These are phyloP conservation scores for Vidua macroura DNA, from an alignment of 2,113 vertebrate genomes.

Conservation along the genomic window DNA sequence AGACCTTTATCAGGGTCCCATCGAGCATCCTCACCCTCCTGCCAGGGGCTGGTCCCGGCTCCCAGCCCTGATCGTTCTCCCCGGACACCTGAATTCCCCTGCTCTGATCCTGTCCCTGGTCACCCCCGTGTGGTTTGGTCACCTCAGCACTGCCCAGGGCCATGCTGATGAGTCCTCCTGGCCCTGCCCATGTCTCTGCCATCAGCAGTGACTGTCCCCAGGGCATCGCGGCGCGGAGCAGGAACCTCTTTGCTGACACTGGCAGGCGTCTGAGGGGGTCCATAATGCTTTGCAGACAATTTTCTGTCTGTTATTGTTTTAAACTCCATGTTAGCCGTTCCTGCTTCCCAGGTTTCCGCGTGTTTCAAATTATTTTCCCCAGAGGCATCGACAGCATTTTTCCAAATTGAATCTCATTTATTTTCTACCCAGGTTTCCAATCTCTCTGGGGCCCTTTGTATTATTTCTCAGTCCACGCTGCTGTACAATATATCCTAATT, in stretches of 20 bases:
- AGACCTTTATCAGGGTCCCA: not conserved
- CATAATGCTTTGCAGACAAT: constrained; percentile 51
- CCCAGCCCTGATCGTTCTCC: not conserved
- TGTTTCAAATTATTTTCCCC: constrained; percentile 70
- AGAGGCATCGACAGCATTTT: constrained; percentile 63
- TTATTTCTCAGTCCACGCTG: constrained; percentile 49
- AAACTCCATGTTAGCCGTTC: constrained; percentile 48
- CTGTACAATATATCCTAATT: constrained; percentile 63
- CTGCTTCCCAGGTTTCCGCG: constrained; percentile 54
- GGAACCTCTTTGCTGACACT: not conserved
- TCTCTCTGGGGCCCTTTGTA: constrained; percentile 63
- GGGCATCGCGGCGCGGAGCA: not conserved
- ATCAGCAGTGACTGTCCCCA: not conserved
- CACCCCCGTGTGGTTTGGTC: not conserved
- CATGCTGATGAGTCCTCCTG: accelerated
- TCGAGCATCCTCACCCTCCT: not conserved
- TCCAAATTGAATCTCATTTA: constrained; percentile 72
- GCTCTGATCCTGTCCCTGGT: no score
- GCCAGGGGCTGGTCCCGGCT: not conserved
- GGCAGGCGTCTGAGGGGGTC: not conserved
- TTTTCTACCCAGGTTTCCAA: constrained; percentile 68
- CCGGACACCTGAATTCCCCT: not conserved
- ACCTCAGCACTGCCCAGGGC: not conserved
- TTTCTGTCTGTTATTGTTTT: constrained; percentile 60
- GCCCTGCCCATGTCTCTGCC: not conserved